Conservation (phyloP, 2,888 invertebrate genomes). For the Ceriagrion tenellum region DNA sequence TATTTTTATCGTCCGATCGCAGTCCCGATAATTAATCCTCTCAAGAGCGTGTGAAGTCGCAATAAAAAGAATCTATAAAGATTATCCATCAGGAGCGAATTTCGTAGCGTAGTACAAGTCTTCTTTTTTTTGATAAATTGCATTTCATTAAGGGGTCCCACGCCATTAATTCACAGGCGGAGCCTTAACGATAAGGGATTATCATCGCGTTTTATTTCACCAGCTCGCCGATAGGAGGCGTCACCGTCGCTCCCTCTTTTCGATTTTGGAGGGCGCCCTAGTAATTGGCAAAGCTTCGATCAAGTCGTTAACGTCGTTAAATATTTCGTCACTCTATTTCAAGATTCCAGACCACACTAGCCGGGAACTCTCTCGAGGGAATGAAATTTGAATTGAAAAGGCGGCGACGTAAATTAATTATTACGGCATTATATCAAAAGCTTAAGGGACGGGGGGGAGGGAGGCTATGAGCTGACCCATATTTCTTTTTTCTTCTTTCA, state of each 20-base stretch:
- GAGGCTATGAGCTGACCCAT: neutral
- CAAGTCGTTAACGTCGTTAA: slow-evolving; percentile 9
- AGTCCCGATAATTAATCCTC: neutral
- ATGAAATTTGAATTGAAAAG: slow-evolving; percentile 29
- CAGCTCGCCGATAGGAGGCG: neutral
- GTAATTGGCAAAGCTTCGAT: neutral
- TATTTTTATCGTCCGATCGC: neutral
- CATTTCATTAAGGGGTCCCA: neutral
- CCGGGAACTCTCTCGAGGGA: neutral
- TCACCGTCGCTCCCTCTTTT: neutral
- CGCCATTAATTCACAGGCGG: neutral
- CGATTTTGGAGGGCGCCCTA: neutral
- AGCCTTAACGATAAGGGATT: slow-evolving; percentile 6
- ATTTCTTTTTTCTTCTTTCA: neutral
- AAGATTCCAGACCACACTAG: neutral
- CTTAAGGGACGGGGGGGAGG: neutral
- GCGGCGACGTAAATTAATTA: neutral
- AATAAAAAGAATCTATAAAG: neutral
- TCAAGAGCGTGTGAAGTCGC: neutral
- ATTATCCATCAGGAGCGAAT: neutral
- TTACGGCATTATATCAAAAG: neutral
- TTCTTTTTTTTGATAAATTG: slow-evolving; percentile 15
- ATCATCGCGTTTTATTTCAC: neutral
- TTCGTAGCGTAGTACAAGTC: neutral
- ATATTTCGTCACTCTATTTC: neutral